Evolutionary conservation across 2,113 vertebrate species (phyloP).

Genomic region (Opisthocomus hoazin): DNA sequence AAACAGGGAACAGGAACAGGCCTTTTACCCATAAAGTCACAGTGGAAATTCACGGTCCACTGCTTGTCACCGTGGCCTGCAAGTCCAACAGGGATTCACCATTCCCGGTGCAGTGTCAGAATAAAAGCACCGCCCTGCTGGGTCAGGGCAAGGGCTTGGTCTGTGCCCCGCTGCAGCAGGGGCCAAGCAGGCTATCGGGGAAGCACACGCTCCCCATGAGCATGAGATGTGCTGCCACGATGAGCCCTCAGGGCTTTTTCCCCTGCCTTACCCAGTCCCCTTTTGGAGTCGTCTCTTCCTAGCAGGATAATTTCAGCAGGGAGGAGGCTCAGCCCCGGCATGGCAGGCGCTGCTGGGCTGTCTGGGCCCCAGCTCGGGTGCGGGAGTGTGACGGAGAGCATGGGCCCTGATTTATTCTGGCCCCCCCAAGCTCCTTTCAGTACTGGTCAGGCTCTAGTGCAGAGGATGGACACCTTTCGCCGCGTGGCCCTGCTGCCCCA

Average conservation of each 20-base stretch:
- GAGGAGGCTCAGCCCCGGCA: background rate
- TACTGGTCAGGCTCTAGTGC: background rate
- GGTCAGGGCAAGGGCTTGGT: background rate
- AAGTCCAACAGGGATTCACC: background rate
- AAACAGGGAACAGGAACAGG: background rate
- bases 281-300: background rate
- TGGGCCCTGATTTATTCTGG: background rate
- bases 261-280: background rate
- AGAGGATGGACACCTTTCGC: background rate
- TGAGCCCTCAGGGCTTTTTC: background rate
- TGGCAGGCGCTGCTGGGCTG: rapidly evolving
- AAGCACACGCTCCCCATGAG: rapidly evolving
- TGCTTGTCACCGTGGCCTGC: background rate
- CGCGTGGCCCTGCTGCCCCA: rapidly evolving
- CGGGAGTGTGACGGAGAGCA: background rate
- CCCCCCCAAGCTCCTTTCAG: rapidly evolving
- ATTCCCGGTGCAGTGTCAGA: background rate
- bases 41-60: background rate
- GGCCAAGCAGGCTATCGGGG: background rate
- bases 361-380: background rate
- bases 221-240: background rate
- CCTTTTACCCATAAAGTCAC: background rate
- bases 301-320: background rate
- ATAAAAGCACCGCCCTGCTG: background rate
- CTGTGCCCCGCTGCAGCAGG: background rate